Percentiles rank a stretch among this genome's conserved stretches.
phyloP scores from a whole-genome alignment of 1,140 invertebrate genomes.

The Ceratina calcarata region DNA sequence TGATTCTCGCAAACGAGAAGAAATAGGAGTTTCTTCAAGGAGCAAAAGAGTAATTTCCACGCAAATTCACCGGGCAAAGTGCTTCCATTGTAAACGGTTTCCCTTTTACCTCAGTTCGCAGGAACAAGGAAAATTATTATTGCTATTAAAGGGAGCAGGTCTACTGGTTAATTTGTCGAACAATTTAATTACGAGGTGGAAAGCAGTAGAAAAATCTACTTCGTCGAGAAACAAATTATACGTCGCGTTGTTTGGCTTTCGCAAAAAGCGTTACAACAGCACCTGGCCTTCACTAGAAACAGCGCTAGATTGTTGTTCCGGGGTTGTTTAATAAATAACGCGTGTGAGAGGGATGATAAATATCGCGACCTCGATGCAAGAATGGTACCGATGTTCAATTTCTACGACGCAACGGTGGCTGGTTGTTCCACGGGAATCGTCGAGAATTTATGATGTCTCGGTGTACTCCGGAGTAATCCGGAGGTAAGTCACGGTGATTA shows the following conservation, averaged over 20 bases:
- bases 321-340: background rate
- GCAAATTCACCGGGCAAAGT: background rate
- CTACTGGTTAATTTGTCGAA: conserved; percentile 41
- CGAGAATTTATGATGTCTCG: conserved; percentile 42
- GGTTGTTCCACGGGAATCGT: background rate
- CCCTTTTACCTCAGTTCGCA: background rate
- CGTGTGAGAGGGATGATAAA: background rate
- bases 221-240: conserved; percentile 28
- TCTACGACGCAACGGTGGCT: background rate
- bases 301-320: no score
- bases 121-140: background rate
- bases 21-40: background rate
- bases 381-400: conserved; percentile 17
- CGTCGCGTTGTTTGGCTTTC: background rate
- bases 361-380: background rate
- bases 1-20: background rate
- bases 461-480: conserved; percentile 28
- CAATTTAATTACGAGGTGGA: conserved; percentile 29
- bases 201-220: conserved; percentile 1
- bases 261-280: background rate
- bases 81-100: background rate
- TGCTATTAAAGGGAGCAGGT: background rate
- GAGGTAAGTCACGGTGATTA: conserved; percentile 50
- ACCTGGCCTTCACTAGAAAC: background rate
- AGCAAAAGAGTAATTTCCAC: background rate